These are phyloP conservation scores for Argyra leucocephala DNA, from an alignment of 2,888 invertebrate species.

Conservation along the genomic window DNA sequence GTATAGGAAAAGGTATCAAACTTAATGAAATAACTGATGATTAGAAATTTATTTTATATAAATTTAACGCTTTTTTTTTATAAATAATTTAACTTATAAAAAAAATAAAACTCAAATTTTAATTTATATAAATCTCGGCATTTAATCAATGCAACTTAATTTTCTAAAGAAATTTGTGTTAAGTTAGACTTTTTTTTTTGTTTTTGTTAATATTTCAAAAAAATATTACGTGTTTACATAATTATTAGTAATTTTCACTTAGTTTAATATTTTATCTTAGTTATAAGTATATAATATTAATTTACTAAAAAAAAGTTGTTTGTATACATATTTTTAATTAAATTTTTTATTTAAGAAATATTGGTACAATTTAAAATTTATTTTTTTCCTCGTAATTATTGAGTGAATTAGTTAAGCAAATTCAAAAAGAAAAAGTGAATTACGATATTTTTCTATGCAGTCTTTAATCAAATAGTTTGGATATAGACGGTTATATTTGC, in stretches of 20 bases:
- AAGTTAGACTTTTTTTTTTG: background rate
- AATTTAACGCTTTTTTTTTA: too few species aligned
- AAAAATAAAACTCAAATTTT: background rate
- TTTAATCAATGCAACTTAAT: constrained; percentile 6
- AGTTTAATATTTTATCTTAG: background rate
- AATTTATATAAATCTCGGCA: constrained; percentile 1
- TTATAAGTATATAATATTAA: background rate
- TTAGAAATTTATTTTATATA: too few species aligned
- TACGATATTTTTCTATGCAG: too few species aligned
- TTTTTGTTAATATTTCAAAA: constrained; percentile 1
- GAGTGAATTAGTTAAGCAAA: too few species aligned
- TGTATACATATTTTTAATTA: background rate
- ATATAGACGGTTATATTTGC: too few species aligned
- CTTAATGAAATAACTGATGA: too few species aligned
- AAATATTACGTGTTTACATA: background rate
- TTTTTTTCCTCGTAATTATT: too few species aligned
- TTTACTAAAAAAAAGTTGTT: background rate
- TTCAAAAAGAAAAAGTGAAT: too few species aligned
- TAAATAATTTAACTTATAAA: background rate
- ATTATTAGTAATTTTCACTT: background rate
- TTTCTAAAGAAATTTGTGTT: constrained; percentile 4
- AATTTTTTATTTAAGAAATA: background rate
- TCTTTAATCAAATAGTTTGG: too few species aligned
- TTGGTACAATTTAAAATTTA: background rate
- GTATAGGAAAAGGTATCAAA: background rate